Evolutionary conservation across 2,797 vertebrate genomes (phyloP).

Genomic region (Psittacula derbiana): DNA sequence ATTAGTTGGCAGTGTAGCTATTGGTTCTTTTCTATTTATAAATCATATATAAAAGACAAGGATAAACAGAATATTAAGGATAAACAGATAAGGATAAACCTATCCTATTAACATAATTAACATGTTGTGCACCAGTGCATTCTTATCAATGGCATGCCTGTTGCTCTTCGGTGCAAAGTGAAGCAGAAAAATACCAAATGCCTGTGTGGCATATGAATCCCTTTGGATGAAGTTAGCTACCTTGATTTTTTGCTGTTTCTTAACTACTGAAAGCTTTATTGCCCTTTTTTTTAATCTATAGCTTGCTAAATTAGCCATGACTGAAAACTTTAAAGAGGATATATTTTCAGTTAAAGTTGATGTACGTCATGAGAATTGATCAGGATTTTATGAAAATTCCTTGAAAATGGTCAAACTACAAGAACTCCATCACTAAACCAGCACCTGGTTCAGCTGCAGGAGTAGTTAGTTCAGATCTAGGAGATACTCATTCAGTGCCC

Average conservation of each 20-base stretch:
- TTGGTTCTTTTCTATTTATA: background rate
- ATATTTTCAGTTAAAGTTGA: background rate
- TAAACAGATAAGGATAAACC: background rate
- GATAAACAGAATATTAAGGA: background rate
- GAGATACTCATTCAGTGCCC: background rate
- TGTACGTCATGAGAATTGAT: background rate
- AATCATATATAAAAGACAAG: background rate
- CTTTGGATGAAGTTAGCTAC: background rate
- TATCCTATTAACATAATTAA: background rate
- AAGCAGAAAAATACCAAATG: background rate
- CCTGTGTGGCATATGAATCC: background rate
- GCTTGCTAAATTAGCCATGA: background rate
- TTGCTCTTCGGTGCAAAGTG: background rate
- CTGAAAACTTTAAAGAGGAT: background rate
- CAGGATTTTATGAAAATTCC: background rate
- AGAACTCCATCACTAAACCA: background rate
- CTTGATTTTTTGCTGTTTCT: background rate
- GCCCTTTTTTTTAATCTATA: background rate
- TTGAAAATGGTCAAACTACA: background rate
- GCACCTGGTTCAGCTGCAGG: background rate
- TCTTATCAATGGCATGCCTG: background rate
- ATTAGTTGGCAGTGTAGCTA: background rate
- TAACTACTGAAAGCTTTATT: background rate
- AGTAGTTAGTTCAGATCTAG: background rate
- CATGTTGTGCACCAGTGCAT: background rate